Percentiles rank a stretch among this genome's conserved stretches.
These are phyloP conservation scores for Chrosomus eos DNA, from an alignment of 2,797 vertebrate species.

Conservation along the genomic window DNA sequence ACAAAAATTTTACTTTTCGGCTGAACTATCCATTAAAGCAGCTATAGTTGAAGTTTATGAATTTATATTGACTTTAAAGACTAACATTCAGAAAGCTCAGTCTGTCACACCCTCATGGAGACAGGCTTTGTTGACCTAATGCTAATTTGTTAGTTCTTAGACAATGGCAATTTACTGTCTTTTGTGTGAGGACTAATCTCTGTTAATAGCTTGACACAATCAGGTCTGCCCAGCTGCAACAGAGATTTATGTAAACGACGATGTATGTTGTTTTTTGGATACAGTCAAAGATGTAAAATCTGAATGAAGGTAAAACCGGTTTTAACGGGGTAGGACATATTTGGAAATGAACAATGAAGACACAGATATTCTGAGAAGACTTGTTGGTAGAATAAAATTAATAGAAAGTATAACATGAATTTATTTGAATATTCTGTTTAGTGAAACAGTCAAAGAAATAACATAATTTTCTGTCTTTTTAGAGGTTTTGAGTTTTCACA, in stretches of 20 bases:
- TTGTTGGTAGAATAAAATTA: not conserved
- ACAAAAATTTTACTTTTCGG: too few relatives aligned
- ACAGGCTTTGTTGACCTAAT: slow-evolving; percentile 61
- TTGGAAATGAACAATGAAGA: not conserved
- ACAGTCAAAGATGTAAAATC: not conserved
- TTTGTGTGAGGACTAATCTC: slow-evolving; percentile 63
- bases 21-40: not conserved
- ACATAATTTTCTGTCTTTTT: not conserved
- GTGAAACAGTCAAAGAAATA: not conserved
- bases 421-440: not conserved
- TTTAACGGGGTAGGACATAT: not conserved
- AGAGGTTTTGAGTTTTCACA: not conserved
- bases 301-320: not conserved
- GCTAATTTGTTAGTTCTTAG: slow-evolving; percentile 58
- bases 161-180: slow-evolving; percentile 64
- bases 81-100: slow-evolving; percentile 26
- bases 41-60: slow-evolving; percentile 54
- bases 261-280: slow-evolving; percentile 15
- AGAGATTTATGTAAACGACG: not conserved
- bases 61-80: not conserved
- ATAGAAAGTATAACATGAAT: not conserved
- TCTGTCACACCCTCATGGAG: slow-evolving; percentile 44
- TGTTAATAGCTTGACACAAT: slow-evolving; percentile 62
- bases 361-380: not conserved
- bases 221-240: slow-evolving; percentile 41